Evolutionary conservation across 1,140 invertebrate species (phyloP).

Genomic region (Orchestia grillus): DNA sequence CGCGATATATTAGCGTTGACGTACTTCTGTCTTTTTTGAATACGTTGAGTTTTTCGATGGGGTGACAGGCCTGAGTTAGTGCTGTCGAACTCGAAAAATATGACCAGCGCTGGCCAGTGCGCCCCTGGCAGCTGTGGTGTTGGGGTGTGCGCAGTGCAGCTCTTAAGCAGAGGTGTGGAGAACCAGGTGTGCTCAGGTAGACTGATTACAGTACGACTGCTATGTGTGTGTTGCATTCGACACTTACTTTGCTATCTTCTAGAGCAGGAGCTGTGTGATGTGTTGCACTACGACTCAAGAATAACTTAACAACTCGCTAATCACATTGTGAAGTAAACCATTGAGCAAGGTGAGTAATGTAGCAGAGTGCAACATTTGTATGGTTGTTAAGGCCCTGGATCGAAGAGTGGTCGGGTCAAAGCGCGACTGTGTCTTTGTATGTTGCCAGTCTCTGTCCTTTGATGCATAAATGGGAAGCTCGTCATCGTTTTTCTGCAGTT

Average conservation of each 20-base stretch:
- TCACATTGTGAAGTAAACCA: background rate
- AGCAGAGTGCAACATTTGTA: background rate
- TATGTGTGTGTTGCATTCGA: background rate
- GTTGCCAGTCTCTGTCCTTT: background rate
- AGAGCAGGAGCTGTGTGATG: background rate
- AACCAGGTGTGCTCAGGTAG: constrained; percentile 29
- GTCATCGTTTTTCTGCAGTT: background rate
- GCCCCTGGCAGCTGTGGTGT: constrained; percentile 3
- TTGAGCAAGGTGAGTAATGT: background rate
- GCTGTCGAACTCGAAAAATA: background rate
- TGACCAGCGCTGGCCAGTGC: background rate
- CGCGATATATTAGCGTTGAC: background rate
- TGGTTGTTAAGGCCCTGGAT: background rate
- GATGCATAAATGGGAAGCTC: background rate
- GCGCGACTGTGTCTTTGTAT: background rate
- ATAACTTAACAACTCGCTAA: background rate
- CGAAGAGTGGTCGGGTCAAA: background rate
- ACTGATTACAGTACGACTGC: background rate
- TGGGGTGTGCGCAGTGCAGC: background rate
- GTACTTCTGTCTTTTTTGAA: background rate
- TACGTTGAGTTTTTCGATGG: background rate
- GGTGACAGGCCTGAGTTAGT: background rate
- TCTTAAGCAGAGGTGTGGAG: background rate
- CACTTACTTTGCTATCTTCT: background rate
- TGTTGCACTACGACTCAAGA: background rate